These are phyloP conservation scores for Seladonia tumulorum DNA, from an alignment of 2,888 invertebrate genomes.

Conservation along the genomic window DNA sequence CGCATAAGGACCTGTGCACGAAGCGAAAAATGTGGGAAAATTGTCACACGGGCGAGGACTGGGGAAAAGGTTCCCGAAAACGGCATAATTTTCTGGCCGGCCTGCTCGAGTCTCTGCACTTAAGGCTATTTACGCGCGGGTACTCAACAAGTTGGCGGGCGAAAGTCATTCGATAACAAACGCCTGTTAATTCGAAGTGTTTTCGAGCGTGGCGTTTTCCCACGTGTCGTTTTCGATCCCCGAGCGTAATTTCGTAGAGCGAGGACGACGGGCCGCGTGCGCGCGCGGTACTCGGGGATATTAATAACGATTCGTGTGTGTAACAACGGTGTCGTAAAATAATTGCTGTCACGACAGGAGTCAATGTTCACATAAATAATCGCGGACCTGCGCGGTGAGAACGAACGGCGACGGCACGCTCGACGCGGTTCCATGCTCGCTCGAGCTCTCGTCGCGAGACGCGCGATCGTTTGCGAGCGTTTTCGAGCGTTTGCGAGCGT, in stretches of 20 bases:
- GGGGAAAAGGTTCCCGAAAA: not conserved
- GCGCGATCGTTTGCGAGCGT: not conserved
- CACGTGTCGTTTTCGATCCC: not conserved
- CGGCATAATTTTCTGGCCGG: not conserved
- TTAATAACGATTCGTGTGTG: slow-evolving; percentile 7
- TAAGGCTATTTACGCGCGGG: not conserved
- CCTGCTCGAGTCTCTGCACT: not conserved
- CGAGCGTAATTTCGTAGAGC: slow-evolving; percentile 5
- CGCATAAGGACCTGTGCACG: not conserved
- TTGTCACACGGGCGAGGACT: not conserved
- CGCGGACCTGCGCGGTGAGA: not conserved
- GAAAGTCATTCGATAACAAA: slow-evolving; percentile 9
- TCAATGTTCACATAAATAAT: slow-evolving; percentile 23
- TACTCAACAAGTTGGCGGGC: slow-evolving; percentile 11
- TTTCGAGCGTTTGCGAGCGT: not conserved
- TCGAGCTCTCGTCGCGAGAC: not conserved
- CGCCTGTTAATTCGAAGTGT: not conserved
- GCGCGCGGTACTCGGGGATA: not conserved
- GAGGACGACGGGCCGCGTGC: not conserved
- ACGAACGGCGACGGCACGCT: not conserved
- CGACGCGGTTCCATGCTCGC: not conserved
- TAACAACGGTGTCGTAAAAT: not conserved
- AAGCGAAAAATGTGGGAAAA: not conserved
- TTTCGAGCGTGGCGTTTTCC: not conserved
- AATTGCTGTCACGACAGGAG: slow-evolving; percentile 23